Percentiles rank a stretch among this genome's conserved stretches.
Evolutionary conservation across 2,113 vertebrate species (phyloP).

Genomic region (Apeltes quadracus): DNA sequence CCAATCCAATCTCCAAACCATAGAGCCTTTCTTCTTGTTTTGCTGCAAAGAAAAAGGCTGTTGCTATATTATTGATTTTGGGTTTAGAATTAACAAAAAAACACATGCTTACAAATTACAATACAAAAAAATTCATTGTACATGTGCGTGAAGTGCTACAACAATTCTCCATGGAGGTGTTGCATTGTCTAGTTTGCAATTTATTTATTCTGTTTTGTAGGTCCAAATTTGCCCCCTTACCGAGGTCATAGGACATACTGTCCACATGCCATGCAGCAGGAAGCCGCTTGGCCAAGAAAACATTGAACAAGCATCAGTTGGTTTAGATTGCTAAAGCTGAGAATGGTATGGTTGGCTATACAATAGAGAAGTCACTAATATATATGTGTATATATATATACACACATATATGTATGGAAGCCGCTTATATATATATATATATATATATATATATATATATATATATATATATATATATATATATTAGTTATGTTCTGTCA

Average conservation of each 20-base stretch:
- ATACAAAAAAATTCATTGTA: conserved; percentile 29
- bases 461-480: too few relatives aligned
- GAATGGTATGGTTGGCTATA: too few relatives aligned
- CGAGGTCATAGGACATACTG: conserved; percentile 31
- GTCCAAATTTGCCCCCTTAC: conserved; percentile 11
- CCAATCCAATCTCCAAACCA: conserved; percentile 20
- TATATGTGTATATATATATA: too few relatives aligned
- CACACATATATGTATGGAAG: too few relatives aligned
- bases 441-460: too few relatives aligned
- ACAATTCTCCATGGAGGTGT: background rate
- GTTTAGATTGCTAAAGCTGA: too few relatives aligned
- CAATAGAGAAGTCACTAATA: too few relatives aligned
- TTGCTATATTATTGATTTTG: conserved; percentile 64
- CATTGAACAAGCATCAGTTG: too few relatives aligned
- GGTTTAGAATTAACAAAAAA: conserved; percentile 69
- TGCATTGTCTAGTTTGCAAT: conserved; percentile 8
- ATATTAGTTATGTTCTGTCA: too few relatives aligned
- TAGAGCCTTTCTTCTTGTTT: conserved; percentile 18
- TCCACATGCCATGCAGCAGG: conserved; percentile 8
- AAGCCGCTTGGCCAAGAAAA: too few relatives aligned
- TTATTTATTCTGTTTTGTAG: background rate
- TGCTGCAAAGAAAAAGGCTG: conserved; percentile 33
- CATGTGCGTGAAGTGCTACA: background rate
- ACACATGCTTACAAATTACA: conserved; percentile 65
- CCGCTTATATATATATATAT: too few relatives aligned